Evolutionary conservation across 35 echinoderm and acorn worm species (phyloP), one percentile per base, ranked within the genome.

Genomic region (Apostichopus japonicus): DNA sequence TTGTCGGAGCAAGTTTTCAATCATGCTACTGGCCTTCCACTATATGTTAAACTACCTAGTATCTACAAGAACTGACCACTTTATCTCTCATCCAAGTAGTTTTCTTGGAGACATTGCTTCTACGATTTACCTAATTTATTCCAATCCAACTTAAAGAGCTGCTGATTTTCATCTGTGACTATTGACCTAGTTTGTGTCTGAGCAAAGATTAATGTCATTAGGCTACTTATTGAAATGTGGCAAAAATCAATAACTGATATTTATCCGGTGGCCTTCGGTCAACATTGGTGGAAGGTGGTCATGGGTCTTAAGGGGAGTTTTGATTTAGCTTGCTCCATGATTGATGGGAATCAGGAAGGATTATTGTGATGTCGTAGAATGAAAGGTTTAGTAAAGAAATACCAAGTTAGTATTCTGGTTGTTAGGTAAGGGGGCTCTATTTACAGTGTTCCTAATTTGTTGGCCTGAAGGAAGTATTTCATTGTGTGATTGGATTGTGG

Each of bases 151-250:
- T 75, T 44, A 5, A 75, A 23, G 22, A 21, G 71, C 7, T 61
- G 71, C 17, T 19, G 71, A 75, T 75, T 75, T 19, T 23, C 21
- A 75, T 75, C 17, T 75, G 71, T 73, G 71, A 19, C 71, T 84
- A 58, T 84, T 58, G 81, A 58, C 81, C 51, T 55, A 84, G 53
- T 84, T 84, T 59, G 81, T 22, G 81, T 58, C 21, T 24, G 22
- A n/a, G 56, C 81, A 84, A 58, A 84, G 81, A 84, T 84, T 84
- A 84, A 23, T 84, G 81, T 84, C 81, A 84, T 84, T 84, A 84
- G 51, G 7, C 16, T 56, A 84, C 81, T 84, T 84, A 84, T 58
- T 59, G 27, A 57, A 59, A 84, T 84, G 81, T 84, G 81, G 15
- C 55, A 84, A 59, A 44, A 24, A 84, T 84, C 81, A 84, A 84